Evolutionary conservation across 1,140 invertebrate species (phyloP), one percentile per base, ranked within the genome.

Genomic region (Pseudomyrmex flavicornis): DNA sequence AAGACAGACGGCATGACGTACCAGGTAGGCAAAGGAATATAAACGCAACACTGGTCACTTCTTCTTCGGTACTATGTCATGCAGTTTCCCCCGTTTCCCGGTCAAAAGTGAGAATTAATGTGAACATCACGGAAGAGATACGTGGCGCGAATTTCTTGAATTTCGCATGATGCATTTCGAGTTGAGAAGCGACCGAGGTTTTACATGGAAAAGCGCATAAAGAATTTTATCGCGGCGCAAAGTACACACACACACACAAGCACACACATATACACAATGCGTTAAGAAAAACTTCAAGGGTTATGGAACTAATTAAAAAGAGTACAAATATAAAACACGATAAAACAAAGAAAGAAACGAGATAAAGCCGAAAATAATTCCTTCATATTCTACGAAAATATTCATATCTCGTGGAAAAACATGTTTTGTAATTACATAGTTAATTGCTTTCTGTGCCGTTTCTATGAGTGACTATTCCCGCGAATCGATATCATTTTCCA

Each of bases 71-170:
- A 50, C 15, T 59, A 72, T n/a, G 46, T 80, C 66, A 50, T 26
- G 20, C 8, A 12, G 54, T n/a, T 50, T 72, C n/a, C 22, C 20
- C 15, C 10, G 35, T 72, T 59, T 72, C 20, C 22, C 13, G 52
- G 52, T 56, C 63, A 70, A 70, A 79, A 79, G 52, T 13, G 54
- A 70, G 22, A 79, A 79, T 69, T 70, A 70, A 70, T 79, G 54
- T 79, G 44, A 35, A 79, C 54, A 48, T 44, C 10, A n/a, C 15
- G 22, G 22, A 20, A 26, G 59, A 13, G 65, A 70, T 79, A 68
- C 59, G 59, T 54, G 35, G 35, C 52, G 56, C 46, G 17, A 70
- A 72, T 70, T 80, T 80, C 44, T 50, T 56, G 3, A n/a, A 75
- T 52, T 75, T 50, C 8, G 35, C 35, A 35, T 35, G 35, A 35